Percentiles rank a stretch among this genome's conserved stretches.
Evolutionary conservation across 2,797 vertebrate genomes (phyloP).

Genomic region (Urophycis tenuis): DNA sequence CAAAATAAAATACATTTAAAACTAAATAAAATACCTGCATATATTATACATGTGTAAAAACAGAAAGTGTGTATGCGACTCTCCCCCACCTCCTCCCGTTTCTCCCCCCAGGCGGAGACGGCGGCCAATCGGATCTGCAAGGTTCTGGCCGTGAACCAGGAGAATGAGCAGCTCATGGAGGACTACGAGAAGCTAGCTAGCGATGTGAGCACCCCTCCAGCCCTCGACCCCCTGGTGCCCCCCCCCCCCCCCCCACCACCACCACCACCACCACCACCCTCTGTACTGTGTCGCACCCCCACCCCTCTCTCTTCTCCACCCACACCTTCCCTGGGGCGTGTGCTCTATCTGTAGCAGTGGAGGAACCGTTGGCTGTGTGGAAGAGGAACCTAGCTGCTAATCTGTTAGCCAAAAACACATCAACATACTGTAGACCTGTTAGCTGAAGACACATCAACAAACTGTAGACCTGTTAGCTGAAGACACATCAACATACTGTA

Average conservation of each 20-base stretch:
- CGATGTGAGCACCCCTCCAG: conserved; percentile 79
- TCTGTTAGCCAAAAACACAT: too few relatives aligned
- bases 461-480: too few relatives aligned
- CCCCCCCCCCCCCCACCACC: conserved; percentile 23
- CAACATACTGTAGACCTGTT: too few relatives aligned
- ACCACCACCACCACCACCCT: conserved; percentile 9
- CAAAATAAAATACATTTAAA: background rate
- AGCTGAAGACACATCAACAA: too few relatives aligned
- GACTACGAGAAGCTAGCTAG: conserved; percentile 98
- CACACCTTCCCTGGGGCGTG: too few relatives aligned
- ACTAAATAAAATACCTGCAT: background rate
- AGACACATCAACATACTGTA: too few relatives aligned
- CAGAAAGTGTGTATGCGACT: background rate
- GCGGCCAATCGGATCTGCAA: conserved; percentile 99
- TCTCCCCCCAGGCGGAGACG: conserved; percentile 82
- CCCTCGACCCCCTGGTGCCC: background rate
- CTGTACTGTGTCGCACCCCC: background rate
- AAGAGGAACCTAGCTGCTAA: too few relatives aligned
- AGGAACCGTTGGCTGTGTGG: too few relatives aligned
- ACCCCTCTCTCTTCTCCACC: background rate
- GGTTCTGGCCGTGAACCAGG: conserved; percentile 96
- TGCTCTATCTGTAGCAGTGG: too few relatives aligned
- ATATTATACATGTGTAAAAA: background rate
- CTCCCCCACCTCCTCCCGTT: conserved; percentile 27
- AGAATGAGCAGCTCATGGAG: conserved; percentile 98